These are phyloP conservation scores for Arctia plantaginis DNA, from an alignment of 2,888 invertebrate species.

Conservation along the genomic window DNA sequence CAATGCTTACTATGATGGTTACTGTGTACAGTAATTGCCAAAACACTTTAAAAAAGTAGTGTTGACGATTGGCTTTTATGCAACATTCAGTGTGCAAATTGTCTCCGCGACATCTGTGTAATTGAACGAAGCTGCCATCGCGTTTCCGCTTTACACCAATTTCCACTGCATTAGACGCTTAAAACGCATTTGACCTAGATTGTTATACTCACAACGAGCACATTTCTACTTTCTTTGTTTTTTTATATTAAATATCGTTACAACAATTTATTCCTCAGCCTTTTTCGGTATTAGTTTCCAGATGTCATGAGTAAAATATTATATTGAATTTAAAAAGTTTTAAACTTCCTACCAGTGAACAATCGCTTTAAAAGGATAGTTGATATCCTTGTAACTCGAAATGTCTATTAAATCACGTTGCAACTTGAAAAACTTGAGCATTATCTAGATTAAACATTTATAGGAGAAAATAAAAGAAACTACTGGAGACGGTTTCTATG, in stretches of 20 bases:
- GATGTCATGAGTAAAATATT: constrained; percentile 6
- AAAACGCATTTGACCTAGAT: constrained; percentile 80
- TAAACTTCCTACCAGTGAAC: constrained; percentile 38
- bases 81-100: constrained; percentile 51
- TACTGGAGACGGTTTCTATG: constrained; percentile 17
- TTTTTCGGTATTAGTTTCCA: background rate
- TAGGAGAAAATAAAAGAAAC: constrained; percentile 27
- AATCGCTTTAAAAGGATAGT: constrained; percentile 42
- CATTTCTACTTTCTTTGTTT: constrained; percentile 67
- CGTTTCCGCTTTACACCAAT: constrained; percentile 73
- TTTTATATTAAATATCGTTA: constrained; percentile 22
- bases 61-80: constrained; percentile 34
- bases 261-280: background rate
- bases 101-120: constrained; percentile 76
- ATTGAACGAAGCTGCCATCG: constrained; percentile 73
- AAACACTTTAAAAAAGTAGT: constrained; percentile 29
- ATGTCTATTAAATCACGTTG: constrained; percentile 34
- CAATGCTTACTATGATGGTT: background rate
- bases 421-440: constrained; percentile 34
- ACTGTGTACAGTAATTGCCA: constrained; percentile 24
- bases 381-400: constrained; percentile 29
- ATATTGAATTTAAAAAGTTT: constrained; percentile 24
- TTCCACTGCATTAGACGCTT: constrained; percentile 79
- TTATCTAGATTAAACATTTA: constrained; percentile 36
- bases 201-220: constrained; percentile 69